Evolutionary conservation across 1,140 invertebrate species (phyloP), one percentile per base, ranked within the genome.

Genomic region (Drosophila ogumai): DNA sequence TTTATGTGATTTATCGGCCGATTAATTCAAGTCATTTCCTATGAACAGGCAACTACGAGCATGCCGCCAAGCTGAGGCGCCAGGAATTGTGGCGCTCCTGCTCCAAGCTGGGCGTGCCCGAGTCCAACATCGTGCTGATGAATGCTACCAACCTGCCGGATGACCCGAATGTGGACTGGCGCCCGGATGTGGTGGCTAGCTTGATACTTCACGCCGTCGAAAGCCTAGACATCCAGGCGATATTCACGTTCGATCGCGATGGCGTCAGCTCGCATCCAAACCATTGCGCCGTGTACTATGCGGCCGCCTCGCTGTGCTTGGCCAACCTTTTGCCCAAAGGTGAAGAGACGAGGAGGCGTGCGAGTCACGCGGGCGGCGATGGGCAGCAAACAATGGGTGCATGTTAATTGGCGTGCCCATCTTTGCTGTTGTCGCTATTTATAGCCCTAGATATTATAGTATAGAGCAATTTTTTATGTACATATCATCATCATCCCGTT

Each of bases 191-290:
- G 15, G 93, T 98, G 49, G 95, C 96, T 15, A 94, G 95, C 47
- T 93, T 96, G 54, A 95, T 99, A 82, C 93, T 96, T 32, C 94
- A 96, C 49, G 94, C 96, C 49, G 93, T 98, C 55, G 95, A 96
- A 92, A 93, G 94, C 46, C 94, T 97, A 61, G 95, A 95, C 90
- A 96, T 98, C 82, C 95, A 97, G 84, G 96, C 96, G 22, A 94
- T 99, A 57, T 95, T 99, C 44, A 99, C 98, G 38, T 99, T 99
- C 94, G 98, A 99, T 93, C 95, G 95, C 88, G 93, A 96, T 90
- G 98, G 98, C 52, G 95, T 99, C 6, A 98, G 97, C 82, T 95
- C 95, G 9, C 98, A 99, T 93, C 93, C 94, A 31, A 99, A 99
- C 94, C 98, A 99, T 92, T 95, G 95, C 72, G 95, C 97, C 49